Conservation (phyloP, 1,140 invertebrate species). For the Cepaea nemoralis region DNA sequence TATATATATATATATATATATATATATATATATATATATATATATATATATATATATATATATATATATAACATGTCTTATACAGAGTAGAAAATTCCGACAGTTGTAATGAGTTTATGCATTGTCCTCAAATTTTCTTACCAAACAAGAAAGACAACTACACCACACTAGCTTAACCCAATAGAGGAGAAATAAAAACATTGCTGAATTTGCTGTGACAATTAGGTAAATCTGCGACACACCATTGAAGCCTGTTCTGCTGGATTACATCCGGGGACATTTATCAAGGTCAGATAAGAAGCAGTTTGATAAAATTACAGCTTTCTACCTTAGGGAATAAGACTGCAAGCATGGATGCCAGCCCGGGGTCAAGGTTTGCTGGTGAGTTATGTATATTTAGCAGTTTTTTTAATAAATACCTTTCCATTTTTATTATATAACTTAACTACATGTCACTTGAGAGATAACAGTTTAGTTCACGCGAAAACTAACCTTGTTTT, state of each 20-base stretch:
- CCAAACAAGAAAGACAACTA: constrained; percentile 9
- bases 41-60: too few species aligned
- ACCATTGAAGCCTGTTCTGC: constrained; percentile 48
- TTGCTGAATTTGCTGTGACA: constrained; percentile 33
- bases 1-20: too few species aligned
- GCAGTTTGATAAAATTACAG: constrained; percentile 37
- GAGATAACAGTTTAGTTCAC: too few species aligned
- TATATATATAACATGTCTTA: too few species aligned
- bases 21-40: too few species aligned
- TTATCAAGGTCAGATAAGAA: constrained; percentile 16
- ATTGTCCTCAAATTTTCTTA: constrained; percentile 22
- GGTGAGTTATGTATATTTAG: neutral
- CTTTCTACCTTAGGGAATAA: constrained; percentile 8
- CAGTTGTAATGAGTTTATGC: too few species aligned
- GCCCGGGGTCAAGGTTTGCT: neutral
- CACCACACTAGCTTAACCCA: constrained; percentile 42
- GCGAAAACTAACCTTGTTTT: too few species aligned
- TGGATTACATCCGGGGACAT: constrained; percentile 48
- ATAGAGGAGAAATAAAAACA: constrained; percentile 48
- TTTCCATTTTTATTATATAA: too few species aligned
- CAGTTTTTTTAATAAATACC: too few species aligned
- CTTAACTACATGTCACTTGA: too few species aligned
- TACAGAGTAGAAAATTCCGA: too few species aligned
- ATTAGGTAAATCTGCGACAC: constrained; percentile 46
- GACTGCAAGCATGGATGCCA: neutral